Conservation (phyloP, 1,140 invertebrate genomes). For the Conopomorpha cramerella region DNA sequence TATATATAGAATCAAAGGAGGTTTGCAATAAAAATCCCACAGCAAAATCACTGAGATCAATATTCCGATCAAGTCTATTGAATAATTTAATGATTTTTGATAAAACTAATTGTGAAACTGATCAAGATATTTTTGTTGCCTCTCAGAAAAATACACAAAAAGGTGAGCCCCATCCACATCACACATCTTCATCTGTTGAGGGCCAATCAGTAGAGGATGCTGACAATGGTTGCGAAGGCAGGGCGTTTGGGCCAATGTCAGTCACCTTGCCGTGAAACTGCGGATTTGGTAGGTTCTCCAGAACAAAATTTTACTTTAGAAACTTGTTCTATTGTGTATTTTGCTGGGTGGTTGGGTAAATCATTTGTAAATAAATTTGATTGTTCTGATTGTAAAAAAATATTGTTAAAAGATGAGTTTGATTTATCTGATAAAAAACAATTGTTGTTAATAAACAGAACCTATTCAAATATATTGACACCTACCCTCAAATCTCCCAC, state of each 20-base stretch:
- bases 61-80: slow-evolving; percentile 10
- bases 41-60: slow-evolving; percentile 7
- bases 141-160: slow-evolving; percentile 1
- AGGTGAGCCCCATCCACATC: background rate
- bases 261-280: too few relatives aligned
- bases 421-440: slow-evolving; percentile 4
- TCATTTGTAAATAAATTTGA: slow-evolving; percentile 4
- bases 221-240: background rate
- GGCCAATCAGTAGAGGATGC: background rate
- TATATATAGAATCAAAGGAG: slow-evolving; percentile 8
- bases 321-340: slow-evolving; percentile 7
- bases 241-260: too few relatives aligned
- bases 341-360: slow-evolving; percentile 7
- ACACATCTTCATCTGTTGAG: slow-evolving; percentile 1
- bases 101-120: slow-evolving; percentile 6
- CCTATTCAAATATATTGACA: slow-evolving; percentile 4
- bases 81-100: slow-evolving; percentile 10
- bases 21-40: slow-evolving; percentile 11
- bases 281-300: background rate
- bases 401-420: slow-evolving; percentile 4
- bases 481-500: slow-evolving; percentile 1
- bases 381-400: slow-evolving; percentile 2
- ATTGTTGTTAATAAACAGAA: slow-evolving; percentile 4
- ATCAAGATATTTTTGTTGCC: slow-evolving; percentile 2
- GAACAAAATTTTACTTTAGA: slow-evolving; percentile 2